These are phyloP conservation scores for Bombycilla garrulus DNA, from an alignment of 2,113 vertebrate species.

Conservation along the genomic window DNA sequence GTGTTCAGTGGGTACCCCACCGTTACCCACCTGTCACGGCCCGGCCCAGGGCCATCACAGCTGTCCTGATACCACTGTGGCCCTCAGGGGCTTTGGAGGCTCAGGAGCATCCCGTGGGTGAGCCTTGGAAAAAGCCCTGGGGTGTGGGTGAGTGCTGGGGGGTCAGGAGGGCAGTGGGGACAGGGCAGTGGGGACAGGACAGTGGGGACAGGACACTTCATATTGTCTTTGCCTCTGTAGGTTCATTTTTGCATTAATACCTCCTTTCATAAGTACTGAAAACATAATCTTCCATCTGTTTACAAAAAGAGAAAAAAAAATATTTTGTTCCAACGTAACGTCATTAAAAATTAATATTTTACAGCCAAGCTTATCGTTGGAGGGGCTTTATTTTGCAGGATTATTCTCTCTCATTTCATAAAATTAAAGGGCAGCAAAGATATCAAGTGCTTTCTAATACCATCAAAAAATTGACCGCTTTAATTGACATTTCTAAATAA, in stretches of 20 bases:
- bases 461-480: neutral
- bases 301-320: neutral
- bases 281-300: neutral
- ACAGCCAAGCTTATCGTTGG: neutral
- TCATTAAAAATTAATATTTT: conserved; percentile 6
- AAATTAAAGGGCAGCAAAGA: conserved; percentile 19
- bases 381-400: neutral
- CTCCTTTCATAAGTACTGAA: neutral
- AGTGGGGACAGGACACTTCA: neutral
- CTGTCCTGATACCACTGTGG: no score
- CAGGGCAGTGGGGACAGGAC: neutral
- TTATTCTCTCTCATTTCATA: neutral
- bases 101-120: accelerated
- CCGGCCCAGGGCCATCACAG: no score
- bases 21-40: neutral
- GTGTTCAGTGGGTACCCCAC: accelerated
- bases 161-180: neutral
- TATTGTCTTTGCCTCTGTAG: neutral
- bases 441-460: neutral
- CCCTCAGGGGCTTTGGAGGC: neutral
- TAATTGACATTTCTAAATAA: conserved; percentile 43
- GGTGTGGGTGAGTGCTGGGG: accelerated
- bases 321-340: neutral
- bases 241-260: neutral
- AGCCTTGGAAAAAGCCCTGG: accelerated